phyloP scores from a whole-genome alignment of 2,888 invertebrate species.

The Ormia ochracea region DNA sequence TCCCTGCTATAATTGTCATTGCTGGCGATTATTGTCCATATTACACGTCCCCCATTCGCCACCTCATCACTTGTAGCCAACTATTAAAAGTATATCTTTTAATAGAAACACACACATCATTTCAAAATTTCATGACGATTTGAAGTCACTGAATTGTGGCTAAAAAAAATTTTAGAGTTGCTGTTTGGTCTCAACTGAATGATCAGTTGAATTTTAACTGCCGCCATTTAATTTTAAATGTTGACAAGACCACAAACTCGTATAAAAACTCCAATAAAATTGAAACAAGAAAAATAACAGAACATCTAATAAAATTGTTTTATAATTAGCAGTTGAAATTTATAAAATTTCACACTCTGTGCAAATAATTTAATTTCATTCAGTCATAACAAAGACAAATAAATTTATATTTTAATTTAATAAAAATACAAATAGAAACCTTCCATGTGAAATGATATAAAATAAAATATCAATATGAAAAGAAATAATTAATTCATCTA shows the following conservation, averaged over 20 bases:
- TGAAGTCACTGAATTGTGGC: constrained; percentile 55
- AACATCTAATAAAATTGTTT: no score
- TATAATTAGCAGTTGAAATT: no score
- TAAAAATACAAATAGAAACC: no score
- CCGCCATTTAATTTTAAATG: constrained; percentile 12
- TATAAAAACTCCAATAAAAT: not conserved
- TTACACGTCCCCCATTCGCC: constrained; percentile 59
- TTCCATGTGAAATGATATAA: no score
- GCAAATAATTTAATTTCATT: no score
- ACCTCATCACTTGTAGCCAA: constrained; percentile 34
- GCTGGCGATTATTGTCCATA: constrained; percentile 49
- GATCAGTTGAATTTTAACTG: constrained; percentile 34
- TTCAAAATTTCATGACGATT: not conserved
- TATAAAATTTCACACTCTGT: no score
- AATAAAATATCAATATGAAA: no score
- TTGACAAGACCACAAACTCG: no score
- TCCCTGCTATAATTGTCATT: constrained; percentile 45
- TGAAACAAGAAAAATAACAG: not conserved
- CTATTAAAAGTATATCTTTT: constrained; percentile 24
- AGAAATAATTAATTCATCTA: no score
- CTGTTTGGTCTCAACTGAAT: constrained; percentile 51
- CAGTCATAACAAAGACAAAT: no score
- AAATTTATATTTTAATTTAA: no score
- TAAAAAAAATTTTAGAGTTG: constrained; percentile 18
- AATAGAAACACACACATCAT: not conserved